Evolutionary conservation across 2,113 vertebrate genomes (phyloP).

Genomic region (Gymnorhina tibicen): DNA sequence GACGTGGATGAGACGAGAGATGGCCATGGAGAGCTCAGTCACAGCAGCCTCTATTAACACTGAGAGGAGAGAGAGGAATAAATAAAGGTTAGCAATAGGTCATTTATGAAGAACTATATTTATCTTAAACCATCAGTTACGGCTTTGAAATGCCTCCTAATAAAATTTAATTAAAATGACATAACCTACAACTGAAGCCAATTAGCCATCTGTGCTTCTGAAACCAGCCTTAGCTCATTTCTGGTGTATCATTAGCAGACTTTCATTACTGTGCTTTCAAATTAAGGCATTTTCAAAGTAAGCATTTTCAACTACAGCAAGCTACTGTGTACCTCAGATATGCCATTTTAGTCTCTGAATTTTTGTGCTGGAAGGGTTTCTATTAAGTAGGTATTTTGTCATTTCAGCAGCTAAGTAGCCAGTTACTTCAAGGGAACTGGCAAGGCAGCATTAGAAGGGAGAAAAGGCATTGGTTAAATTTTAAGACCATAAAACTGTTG

Average conservation of each 20-base stretch:
- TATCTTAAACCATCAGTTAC: conserved; percentile 36
- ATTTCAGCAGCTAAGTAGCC: neutral
- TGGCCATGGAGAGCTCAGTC: conserved; percentile 44
- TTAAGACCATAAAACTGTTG: neutral
- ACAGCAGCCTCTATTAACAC: neutral
- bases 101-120: neutral
- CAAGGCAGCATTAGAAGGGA: neutral
- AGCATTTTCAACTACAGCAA: conserved; percentile 3
- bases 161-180: conserved; percentile 68
- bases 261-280: neutral
- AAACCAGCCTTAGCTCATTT: conserved; percentile 11
- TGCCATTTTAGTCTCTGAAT: neutral
- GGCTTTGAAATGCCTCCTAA: conserved; percentile 47
- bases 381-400: neutral
- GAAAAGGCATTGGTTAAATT: neutral
- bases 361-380: neutral
- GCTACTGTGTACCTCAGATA: neutral
- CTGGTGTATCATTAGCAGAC: conserved; percentile 9
- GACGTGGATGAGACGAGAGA: conserved; percentile 42
- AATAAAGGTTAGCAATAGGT: conserved; percentile 34
- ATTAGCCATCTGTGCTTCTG: conserved; percentile 62
- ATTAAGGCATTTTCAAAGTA: conserved; percentile 18
- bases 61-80: neutral
- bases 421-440: neutral
- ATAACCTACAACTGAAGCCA: conserved; percentile 50